Conservation (phyloP, 2,113 vertebrate species). For the Piliocolobus tephrosceles region DNA sequence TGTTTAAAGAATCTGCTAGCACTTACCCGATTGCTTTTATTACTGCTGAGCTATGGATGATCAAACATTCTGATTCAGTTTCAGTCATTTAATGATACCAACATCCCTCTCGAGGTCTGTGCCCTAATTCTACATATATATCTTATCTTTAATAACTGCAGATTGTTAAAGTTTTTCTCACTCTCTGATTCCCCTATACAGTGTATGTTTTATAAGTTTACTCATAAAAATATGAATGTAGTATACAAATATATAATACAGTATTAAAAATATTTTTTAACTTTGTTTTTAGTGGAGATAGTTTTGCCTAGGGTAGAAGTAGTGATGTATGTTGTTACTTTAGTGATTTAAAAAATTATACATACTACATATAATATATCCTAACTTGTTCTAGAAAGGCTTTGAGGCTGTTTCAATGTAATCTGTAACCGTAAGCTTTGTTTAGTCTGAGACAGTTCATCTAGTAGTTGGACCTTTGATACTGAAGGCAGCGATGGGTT, state of each 20-base stretch:
- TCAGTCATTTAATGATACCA: neutral
- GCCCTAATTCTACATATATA: neutral
- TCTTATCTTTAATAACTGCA: neutral
- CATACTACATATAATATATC: neutral
- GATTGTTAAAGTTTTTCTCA: neutral
- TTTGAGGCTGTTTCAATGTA: neutral
- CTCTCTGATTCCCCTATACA: neutral
- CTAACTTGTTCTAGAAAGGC: neutral
- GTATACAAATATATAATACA: neutral
- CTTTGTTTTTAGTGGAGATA: neutral
- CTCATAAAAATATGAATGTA: slow-evolving; percentile 3
- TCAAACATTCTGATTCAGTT: neutral
- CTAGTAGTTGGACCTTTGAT: neutral
- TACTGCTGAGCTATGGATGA: neutral
- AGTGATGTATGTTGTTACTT: neutral
- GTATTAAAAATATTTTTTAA: neutral
- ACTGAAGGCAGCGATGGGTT: neutral
- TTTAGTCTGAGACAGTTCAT: neutral
- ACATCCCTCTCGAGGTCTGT: neutral
- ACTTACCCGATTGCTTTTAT: neutral
- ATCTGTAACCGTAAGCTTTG: neutral
- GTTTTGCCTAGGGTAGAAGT: neutral
- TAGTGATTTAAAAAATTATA: neutral
- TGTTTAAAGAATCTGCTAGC: neutral
- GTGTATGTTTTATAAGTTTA: neutral